Evolutionary conservation across 2,797 vertebrate species (phyloP), one percentile per base, ranked within the genome.

Genomic region (Pogoniulus pusillus): DNA sequence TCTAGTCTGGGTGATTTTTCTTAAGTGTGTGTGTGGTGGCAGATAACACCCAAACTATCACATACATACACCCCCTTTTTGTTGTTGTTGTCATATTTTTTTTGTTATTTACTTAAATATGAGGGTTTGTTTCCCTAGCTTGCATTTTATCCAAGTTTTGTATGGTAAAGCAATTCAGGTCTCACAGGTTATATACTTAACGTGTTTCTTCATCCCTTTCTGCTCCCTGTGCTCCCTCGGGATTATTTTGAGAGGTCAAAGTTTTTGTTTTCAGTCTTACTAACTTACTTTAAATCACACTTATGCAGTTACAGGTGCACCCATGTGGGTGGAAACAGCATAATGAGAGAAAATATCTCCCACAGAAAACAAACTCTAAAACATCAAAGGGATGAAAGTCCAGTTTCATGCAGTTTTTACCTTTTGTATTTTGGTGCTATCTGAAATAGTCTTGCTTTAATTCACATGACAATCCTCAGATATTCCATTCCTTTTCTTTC

Each of bases 361-460:
- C 29, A 22, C 24, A 57, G 30, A 55, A 62, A n/a, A 41, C 47
- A 49, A 49, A 12, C 22, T 30, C 3, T 66, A 15, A 73, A 87
- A 45, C 27, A 26, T 65, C 22, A 58, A 65, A 59, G 16, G 7
- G 12, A 2, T 43, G 16, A 81, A 53, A 59, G 68, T 71, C 51
- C 37, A 49, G 8, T 53, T 70, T 86, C 34, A 41, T 27, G 51
- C 15, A 41, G 5, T 66, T 90, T 88, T 69, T 70, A 26, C 45
- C 16, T 41, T 41, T 62, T 6, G 6, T 22, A 55, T 35, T 59
- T 54, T 73, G 55, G 30, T 6, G 10, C 32, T 43, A 5, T 54
- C 29, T 85, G 62, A 76, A 74, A 37, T 74, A 59, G 37, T 75
- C 32, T 60, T 84, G 30, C 53, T 88, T 87, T 81, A 81, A 83